Percentiles rank a stretch among this genome's conserved stretches.
phyloP scores from a whole-genome alignment of 2,113 vertebrate species.

The Corythaeola cristata region DNA sequence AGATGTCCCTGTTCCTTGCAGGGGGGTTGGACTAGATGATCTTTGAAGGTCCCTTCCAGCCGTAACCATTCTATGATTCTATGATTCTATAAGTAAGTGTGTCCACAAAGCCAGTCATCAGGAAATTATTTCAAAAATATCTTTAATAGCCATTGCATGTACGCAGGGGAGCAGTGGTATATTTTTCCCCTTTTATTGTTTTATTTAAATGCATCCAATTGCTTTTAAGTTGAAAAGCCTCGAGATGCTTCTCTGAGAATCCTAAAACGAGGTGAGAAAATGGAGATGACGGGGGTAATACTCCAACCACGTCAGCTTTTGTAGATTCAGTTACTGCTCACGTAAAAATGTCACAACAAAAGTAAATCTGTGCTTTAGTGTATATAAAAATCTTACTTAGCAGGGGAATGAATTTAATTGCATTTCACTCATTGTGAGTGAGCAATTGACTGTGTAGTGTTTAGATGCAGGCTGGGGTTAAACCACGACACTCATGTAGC shows the following conservation, averaged over 20 bases:
- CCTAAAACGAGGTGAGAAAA: neutral
- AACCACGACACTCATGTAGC: neutral
- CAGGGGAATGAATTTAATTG: neutral
- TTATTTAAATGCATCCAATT: neutral
- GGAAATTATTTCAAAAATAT: neutral
- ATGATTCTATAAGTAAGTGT: neutral
- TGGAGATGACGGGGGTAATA: neutral
- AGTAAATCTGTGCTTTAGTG: neutral
- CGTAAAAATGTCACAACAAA: neutral
- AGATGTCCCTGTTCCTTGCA: no score
- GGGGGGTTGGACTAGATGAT: no score
- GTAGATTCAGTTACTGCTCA: neutral
- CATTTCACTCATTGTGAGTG: no score
- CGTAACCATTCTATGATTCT: no score
- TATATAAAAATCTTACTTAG: neutral
- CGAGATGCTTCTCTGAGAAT: neutral
- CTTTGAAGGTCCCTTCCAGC: no score
- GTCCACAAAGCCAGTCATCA: neutral
- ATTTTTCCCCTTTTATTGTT: neutral
- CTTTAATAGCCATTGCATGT: neutral
- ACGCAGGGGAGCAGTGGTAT: neutral
- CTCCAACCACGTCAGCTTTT: neutral
- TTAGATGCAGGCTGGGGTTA: no score
- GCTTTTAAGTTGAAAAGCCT: neutral
- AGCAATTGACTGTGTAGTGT: no score